phyloP scores from a whole-genome alignment of 2,113 vertebrate genomes.

The Thymallus thymallus region DNA sequence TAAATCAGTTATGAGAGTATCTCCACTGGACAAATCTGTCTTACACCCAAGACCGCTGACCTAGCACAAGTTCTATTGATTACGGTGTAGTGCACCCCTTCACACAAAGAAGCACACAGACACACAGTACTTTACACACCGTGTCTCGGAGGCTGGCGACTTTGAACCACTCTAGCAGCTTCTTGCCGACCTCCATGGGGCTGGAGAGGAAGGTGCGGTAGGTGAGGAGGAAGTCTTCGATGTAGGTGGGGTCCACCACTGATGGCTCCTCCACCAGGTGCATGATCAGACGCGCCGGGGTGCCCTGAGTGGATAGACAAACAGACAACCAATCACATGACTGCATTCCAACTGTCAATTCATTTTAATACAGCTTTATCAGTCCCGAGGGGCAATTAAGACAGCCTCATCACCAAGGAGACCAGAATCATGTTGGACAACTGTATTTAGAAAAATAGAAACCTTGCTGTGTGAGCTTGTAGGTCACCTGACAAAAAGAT shows the following conservation, averaged over 20 bases:
- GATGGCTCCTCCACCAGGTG: conserved; percentile 98
- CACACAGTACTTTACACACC: conserved; percentile 64
- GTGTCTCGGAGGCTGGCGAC: conserved; percentile 90
- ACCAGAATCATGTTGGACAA: not conserved
- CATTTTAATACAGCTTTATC: too few species aligned
- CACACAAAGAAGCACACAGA: not conserved
- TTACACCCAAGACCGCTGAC: conserved; percentile 55
- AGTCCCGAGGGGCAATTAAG: not conserved
- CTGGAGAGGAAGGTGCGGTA: conserved; percentile 92
- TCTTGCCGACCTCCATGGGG: conserved; percentile 89
- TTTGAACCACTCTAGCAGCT: conserved; percentile 95
- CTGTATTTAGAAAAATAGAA: too few species aligned
- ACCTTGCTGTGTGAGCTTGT: conserved; percentile 5
- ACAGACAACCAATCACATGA: not conserved
- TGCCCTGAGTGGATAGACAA: conserved; percentile 73
- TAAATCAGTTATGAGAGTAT: conserved; percentile 42
- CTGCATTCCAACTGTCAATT: too few species aligned
- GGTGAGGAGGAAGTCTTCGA: conserved; percentile 95
- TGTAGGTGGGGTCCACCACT: conserved; percentile 95
- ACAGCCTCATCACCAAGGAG: not conserved
- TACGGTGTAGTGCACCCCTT: not conserved
- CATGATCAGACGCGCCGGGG: conserved; percentile 92
- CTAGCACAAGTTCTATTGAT: conserved; percentile 52
- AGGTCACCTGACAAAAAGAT: conserved; percentile 10
- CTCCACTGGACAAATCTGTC: conserved; percentile 29